These are phyloP conservation scores for Epinotia bilunana DNA, from an alignment of 2,888 invertebrate species.

Conservation along the genomic window DNA sequence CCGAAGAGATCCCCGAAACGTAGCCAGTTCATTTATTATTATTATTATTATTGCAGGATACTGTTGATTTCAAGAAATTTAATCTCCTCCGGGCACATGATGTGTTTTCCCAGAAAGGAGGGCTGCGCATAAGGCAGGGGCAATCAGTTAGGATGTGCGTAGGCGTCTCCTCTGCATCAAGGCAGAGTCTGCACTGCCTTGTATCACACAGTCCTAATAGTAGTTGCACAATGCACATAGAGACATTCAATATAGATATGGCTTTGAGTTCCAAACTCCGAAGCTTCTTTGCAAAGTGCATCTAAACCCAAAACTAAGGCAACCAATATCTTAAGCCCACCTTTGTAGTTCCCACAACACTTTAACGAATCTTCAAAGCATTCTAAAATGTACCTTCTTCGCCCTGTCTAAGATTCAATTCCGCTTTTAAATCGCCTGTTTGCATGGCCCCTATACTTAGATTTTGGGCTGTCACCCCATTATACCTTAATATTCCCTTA, in stretches of 20 bases:
- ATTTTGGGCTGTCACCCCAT: conserved; percentile 56
- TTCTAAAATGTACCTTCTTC: background rate
- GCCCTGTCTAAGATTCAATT: background rate
- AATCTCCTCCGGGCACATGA: too few relatives aligned
- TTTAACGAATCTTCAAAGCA: background rate
- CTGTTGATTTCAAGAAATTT: too few relatives aligned
- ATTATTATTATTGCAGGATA: too few relatives aligned
- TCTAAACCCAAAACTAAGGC: conserved; percentile 29
- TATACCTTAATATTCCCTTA: conserved; percentile 74
- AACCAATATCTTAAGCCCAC: conserved; percentile 3
- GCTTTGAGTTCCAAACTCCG: background rate
- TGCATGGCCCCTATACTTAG: conserved; percentile 38
- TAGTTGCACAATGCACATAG: too few relatives aligned
- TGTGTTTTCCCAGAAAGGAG: too few relatives aligned
- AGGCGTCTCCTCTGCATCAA: too few relatives aligned
- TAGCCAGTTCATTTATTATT: too few relatives aligned
- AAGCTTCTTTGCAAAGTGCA: conserved; percentile 23
- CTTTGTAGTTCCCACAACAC: conserved; percentile 27
- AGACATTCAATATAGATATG: background rate
- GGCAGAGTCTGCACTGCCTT: too few relatives aligned
- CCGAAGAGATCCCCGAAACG: too few relatives aligned
- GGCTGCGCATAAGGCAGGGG: too few relatives aligned
- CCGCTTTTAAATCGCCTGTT: conserved; percentile 20
- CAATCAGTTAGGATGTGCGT: too few relatives aligned
- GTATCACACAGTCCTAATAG: too few relatives aligned